Evolutionary conservation across 2,797 vertebrate species (phyloP).

Genomic region (Cichlasoma orientale): DNA sequence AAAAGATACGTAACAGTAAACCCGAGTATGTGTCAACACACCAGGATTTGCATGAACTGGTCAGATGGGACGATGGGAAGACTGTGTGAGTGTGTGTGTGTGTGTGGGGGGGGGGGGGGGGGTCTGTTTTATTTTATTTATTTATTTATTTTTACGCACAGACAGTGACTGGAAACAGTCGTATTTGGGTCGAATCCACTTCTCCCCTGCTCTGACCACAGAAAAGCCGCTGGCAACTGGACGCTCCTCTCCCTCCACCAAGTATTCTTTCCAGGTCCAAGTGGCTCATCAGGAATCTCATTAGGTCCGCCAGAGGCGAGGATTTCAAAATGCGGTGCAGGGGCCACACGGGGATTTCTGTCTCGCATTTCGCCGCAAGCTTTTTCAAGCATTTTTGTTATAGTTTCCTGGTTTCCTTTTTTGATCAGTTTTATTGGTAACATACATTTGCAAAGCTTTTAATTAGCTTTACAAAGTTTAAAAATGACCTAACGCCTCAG

Average conservation of each 20-base stretch:
- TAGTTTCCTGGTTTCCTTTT: background rate
- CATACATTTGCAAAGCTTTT: background rate
- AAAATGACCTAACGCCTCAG: background rate
- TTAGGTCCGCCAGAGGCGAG: background rate
- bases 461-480: background rate
- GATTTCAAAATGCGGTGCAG: constrained; percentile 1
- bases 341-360: background rate
- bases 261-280: constrained; percentile 23
- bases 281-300: constrained; percentile 15
- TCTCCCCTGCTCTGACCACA: constrained; percentile 57
- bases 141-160: constrained; percentile 1
- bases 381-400: background rate
- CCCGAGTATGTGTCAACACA: background rate
- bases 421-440: background rate
- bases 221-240: constrained; percentile 32
- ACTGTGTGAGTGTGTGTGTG: no score
- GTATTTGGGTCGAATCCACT: constrained; percentile 52
- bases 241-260: constrained; percentile 17
- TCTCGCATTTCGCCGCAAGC: no score
- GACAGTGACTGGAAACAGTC: constrained; percentile 60
- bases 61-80: background rate
- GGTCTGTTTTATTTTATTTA: no score
- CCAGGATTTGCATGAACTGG: constrained; percentile 6
- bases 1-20: background rate
- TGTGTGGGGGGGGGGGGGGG: no score